phyloP scores from a whole-genome alignment of 2,888 invertebrate species.

The Scelioninae gen. 2 region DNA sequence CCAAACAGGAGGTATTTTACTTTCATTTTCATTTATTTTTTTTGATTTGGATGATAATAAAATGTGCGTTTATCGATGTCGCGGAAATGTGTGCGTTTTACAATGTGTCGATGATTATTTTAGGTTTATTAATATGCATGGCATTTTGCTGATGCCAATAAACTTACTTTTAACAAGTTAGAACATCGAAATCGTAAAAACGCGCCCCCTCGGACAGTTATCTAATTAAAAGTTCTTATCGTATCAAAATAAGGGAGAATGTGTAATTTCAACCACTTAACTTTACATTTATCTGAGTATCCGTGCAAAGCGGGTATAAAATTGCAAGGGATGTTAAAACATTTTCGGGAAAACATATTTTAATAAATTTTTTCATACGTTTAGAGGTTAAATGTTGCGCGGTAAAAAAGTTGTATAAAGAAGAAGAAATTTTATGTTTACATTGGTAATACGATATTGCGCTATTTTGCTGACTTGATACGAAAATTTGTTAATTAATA shows the following conservation, averaged over 20 bases:
- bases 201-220: slow-evolving; percentile 18
- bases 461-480: too few relatives aligned
- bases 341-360: slow-evolving; percentile 8
- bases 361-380: slow-evolving; percentile 15
- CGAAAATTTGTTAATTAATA: too few relatives aligned
- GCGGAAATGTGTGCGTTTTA: too few relatives aligned
- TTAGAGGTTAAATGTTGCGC: too few relatives aligned
- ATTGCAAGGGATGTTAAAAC: slow-evolving; percentile 12
- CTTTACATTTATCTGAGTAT: slow-evolving; percentile 38
- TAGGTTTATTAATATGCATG: slow-evolving; percentile 3
- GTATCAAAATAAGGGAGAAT: slow-evolving; percentile 29
- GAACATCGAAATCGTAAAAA: slow-evolving; percentile 20
- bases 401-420: too few relatives aligned
- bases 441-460: too few relatives aligned
- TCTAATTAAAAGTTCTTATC: slow-evolving; percentile 45
- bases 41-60: too few relatives aligned
- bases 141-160: slow-evolving; percentile 10
- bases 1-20: too few relatives aligned
- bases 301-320: slow-evolving; percentile 29
- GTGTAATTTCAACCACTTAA: slow-evolving; percentile 40
- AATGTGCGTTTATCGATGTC: too few relatives aligned
- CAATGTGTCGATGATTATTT: too few relatives aligned
- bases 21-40: too few relatives aligned
- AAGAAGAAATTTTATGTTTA: too few relatives aligned
- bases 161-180: slow-evolving; percentile 26